phyloP scores from a whole-genome alignment of 2,888 invertebrate genomes.

The Taphrorychus bicolor region DNA sequence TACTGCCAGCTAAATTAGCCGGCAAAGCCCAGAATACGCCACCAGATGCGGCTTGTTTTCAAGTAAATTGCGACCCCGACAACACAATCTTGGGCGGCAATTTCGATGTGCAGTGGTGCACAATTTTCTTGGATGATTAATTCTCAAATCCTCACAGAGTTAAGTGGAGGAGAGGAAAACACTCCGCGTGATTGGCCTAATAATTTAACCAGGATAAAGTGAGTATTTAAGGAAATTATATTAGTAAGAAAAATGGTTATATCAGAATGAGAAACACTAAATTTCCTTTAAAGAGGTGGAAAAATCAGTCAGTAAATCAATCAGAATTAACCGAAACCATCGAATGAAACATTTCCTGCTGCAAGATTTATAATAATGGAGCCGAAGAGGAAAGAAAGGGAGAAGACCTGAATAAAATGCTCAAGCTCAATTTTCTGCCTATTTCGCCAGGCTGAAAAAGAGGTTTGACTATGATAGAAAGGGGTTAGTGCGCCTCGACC shows the following conservation, averaged over 20 bases:
- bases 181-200: no score
- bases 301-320: neutral
- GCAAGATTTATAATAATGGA: neutral
- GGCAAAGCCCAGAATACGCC: neutral
- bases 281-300: neutral
- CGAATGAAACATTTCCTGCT: neutral
- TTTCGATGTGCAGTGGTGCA: neutral
- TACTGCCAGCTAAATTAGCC: neutral
- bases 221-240: neutral
- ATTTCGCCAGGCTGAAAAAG: neutral
- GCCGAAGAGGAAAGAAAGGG: neutral
- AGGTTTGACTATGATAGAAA: no score
- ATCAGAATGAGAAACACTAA: neutral
- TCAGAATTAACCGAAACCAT: neutral
- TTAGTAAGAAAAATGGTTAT: neutral
- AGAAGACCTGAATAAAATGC: neutral
- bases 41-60: neutral
- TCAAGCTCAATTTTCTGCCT: neutral
- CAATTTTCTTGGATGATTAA: neutral
- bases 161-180: neutral
- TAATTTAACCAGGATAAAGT: no score
- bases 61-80: neutral
- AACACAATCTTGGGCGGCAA: neutral
- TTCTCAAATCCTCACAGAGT: neutral
- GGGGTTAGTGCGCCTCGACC: no score